Evolutionary conservation across 2,113 vertebrate genomes (phyloP), one percentile per base, ranked within the genome.

Genomic region (Panthera uncia): DNA sequence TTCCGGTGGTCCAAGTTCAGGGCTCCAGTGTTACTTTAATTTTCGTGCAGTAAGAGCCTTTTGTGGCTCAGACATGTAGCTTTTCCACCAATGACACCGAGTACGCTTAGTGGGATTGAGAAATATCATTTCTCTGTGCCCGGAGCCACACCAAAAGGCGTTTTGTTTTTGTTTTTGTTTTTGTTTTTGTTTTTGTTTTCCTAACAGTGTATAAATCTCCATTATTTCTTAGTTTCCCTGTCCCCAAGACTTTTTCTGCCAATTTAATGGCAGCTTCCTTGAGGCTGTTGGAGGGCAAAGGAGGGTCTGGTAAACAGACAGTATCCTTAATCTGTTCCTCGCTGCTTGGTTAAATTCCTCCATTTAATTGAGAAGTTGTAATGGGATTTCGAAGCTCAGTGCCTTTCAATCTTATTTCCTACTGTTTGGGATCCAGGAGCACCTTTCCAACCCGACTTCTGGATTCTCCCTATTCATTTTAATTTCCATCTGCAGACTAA

Each of bases 1-100:
- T 16, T 48, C 61, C 19, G 2, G 0, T 1, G 5, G 33, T 4
- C 18, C 29, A 33, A 8, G 4, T 10, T 25, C 23, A 45, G 31
- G 45, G 11, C 4, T 5, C 31, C 1, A 2, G 8, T 8, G 8
- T 21, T 6, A 1, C 1, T 27, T 0, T 7, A 13, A 4, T 1
- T 10, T 1, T 15, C 21, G 0, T 11, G 4, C 12, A 1, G 10
- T 10, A 11, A 80, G 38, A 61, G 13, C 41, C 45, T n/a, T 65
- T 2, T 27, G 33, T 3, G 12, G 71, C 36, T 19, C 69, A 10
- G 14, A 29, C 9, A 0, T 15, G 7, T 1, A 25, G n/a, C 23
- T 14, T 19, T 48, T 48, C 1, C 4, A 41, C 29, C 31, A 23
- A 4, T 3, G 21, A 50, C 57, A 36, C 38, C 6, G 5, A 12